Base-by-base conservation (phyloP, 2,113 vertebrate species). In the Hemichromis elongatus region DNA sequence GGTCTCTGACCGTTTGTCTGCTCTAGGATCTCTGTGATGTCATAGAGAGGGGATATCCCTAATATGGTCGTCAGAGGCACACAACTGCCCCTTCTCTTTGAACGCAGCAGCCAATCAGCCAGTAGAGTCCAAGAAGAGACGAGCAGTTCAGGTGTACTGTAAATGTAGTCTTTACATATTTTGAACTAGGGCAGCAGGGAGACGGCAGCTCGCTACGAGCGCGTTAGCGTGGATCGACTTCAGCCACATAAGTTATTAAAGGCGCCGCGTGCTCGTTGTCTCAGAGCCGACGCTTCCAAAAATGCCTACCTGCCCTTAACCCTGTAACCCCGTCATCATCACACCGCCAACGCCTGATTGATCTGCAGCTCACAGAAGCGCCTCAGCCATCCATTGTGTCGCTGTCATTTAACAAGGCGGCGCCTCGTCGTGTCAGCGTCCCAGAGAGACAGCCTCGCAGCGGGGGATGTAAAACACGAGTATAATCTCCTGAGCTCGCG, bases 401-500 rank as follows among this genome's bases (percentile, higher is more conserved):
- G 6, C 33, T 26, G 77, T 66, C 77, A 30, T 68, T 94, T 85
- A 90, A 84, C 89, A 79, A 75, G 35, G 82, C 35, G 14, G 53
- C 83, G 26, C 80, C 82, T 90, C 56, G 4, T 35, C 42, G 50
- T 53, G 61, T 81, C 87, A 81, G 57, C 78, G 33, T 84, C 73
- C 70, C 11, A 40, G 40, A 59, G 33, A 66, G 52, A 82, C 61
- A 66, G 85, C 83, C 53, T 85, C 83, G 7, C 81, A 90, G 82
- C 89, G 35, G 88, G 82, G 79, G 73, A 77, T 54, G 66, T 86
- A 50, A 88, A 92, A 73, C 80, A 87, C 26, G 9, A 81, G 63
- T 68, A 81, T 93, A 91, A 94, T 94, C 92, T 88, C 63, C 24
- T 24, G 73, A 55, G 83, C 81, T 89, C 77, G 66, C 81, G 81